Evolutionary conservation across 37 sponge, comb jelly and placozoan species (phyloP), one percentile per base, ranked within the genome.

Genomic region (Tethya wilhelma): DNA sequence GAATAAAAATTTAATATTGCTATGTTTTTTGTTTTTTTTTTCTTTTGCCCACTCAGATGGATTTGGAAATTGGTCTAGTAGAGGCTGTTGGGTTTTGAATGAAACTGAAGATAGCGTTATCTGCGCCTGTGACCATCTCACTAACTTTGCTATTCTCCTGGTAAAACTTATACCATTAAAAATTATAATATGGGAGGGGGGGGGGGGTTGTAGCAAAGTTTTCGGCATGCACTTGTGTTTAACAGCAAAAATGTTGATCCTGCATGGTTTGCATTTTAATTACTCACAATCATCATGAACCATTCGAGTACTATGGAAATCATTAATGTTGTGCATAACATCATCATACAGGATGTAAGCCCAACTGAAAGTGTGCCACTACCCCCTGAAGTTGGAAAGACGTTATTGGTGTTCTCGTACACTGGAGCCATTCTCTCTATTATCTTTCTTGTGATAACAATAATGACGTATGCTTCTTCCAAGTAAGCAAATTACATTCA

Each of bases 91-190:
- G 2, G 25, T 59, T 23, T 20, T 59, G 17, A 14, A 34, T 30
- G 75, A 75, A 5, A 75, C 28, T 30, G 59, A 75, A 14, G 31
- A 31, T 12, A 6, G 8, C 9, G 82, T 69, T 9, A 71, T 25
- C 1, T 81, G 82, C 58, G 62, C n/a, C 36, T 81, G 82, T 57
- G 60, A 71, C 41, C 82, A 81, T 57, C 73, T 81, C 60, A 81
- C 82, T 20, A 71, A 41, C 49, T 81, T 81, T 44, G 60, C 64
- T 7, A 44, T 81, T 0, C 30, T 81, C 36, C 23, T 84, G 69
- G 84, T 75, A 65, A 68, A 69, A n/a, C n/a, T n/a, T n/a, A n/a
- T n/a, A n/a, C n/a, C n/a, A n/a, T n/a, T n/a, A n/a, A n/a, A n/a
- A n/a, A n/a, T n/a, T n/a, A n/a, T n/a, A n/a, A n/a, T n/a, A n/a